Evolutionary conservation across 1,140 invertebrate genomes (phyloP).

Genomic region (Gryon sp.): DNA sequence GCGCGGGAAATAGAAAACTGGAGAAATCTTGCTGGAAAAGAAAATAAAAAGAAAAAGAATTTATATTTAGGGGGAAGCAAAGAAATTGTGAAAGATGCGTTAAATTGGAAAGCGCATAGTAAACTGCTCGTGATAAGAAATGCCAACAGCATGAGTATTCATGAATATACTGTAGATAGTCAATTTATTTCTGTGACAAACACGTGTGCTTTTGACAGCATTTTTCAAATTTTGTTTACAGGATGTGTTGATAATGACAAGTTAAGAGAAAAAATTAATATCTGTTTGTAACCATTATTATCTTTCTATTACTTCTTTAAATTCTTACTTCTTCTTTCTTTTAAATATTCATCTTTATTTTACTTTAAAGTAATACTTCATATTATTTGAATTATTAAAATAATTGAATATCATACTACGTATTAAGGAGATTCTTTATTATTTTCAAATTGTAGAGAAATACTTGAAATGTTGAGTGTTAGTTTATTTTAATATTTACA

Average conservation of each 20-base stretch:
- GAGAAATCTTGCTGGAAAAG: background rate
- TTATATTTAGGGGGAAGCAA: constrained; percentile 1
- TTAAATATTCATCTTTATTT: too few species aligned
- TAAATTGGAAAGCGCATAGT: background rate
- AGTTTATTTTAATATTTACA: too few species aligned
- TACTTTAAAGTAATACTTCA: too few species aligned
- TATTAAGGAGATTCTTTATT: too few species aligned
- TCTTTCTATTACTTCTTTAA: too few species aligned
- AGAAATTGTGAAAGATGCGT: background rate
- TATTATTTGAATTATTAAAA: too few species aligned
- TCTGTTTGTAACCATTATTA: too few species aligned
- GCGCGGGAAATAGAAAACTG: background rate
- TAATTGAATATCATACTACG: too few species aligned
- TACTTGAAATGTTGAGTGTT: too few species aligned
- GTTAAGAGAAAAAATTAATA: too few species aligned
- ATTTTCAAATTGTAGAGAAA: too few species aligned
- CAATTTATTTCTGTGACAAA: background rate
- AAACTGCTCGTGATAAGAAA: background rate
- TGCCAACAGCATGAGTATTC: background rate
- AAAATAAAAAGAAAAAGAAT: background rate
- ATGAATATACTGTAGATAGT: background rate
- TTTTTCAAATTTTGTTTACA: constrained; percentile 1
- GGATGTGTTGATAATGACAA: background rate
- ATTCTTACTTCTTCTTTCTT: too few species aligned
- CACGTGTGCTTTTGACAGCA: constrained; percentile 3